These are phyloP conservation scores for Myanophis thanlyinensis DNA, from an alignment of 2,113 vertebrate genomes.

Conservation along the genomic window DNA sequence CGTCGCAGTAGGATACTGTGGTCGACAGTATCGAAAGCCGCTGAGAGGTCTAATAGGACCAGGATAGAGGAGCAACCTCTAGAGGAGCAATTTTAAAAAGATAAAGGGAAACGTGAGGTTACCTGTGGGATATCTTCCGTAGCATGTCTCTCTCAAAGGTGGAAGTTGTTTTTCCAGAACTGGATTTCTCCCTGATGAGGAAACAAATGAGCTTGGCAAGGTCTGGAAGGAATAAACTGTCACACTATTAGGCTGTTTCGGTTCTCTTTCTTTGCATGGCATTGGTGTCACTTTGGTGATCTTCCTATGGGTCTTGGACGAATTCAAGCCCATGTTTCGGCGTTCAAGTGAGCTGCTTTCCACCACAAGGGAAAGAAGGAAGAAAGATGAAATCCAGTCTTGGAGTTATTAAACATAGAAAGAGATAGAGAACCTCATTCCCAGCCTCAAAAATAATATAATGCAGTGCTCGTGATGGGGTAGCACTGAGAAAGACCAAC, in stretches of 20 bases:
- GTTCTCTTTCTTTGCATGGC: not conserved
- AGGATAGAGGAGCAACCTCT: too few relatives aligned
- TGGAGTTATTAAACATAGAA: not conserved
- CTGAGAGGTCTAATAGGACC: too few relatives aligned
- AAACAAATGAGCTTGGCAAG: fast-evolving
- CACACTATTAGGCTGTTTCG: fast-evolving
- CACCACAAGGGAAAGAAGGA: not conserved
- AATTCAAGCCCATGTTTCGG: conserved; percentile 66
- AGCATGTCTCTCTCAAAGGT: conserved; percentile 65
- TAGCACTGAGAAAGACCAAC: not conserved
- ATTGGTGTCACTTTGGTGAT: conserved; percentile 70
- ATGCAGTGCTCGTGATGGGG: not conserved
- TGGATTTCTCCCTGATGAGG: not conserved
- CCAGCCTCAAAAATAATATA: not conserved
- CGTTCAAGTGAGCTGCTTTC: not conserved
- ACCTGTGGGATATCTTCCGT: conserved; percentile 66
- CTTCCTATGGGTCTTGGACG: conserved; percentile 57
- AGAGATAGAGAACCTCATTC: not conserved
- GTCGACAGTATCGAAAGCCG: too few relatives aligned
- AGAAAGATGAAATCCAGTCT: too few relatives aligned
- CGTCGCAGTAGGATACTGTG: too few relatives aligned
- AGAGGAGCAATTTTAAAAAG: not conserved
- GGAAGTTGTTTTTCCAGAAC: conserved; percentile 53
- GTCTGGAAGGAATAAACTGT: fast-evolving
- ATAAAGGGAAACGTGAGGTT: conserved; percentile 4